Base-by-base conservation (phyloP, 2,888 invertebrate genomes). In the Limulus polyphemus region DNA sequence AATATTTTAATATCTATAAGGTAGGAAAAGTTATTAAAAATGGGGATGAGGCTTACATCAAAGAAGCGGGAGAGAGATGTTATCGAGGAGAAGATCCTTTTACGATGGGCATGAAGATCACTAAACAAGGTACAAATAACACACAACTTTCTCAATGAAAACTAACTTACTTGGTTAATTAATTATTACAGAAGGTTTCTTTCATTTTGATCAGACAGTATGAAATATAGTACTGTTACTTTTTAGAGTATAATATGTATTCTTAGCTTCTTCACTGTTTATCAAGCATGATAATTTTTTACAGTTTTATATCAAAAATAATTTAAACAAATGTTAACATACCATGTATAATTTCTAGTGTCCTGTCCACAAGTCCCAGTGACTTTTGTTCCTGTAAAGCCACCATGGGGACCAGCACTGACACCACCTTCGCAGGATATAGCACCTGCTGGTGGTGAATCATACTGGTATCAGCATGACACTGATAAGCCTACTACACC, bases 1-100 rank as follows among this genome's bases (percentile, higher is more conserved):
- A 47, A 57, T 55, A 14, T 62, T 52, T 47, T 65, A 11, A 32
- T 32, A 16, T 49, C 54, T 54, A 55, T 46, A 58, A 72, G 72
- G 68, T 70, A 12, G 72, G 72, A 16, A 82, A 82, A 59, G 77
- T 81, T 13, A 59, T 67, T 10, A 78, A 80, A 17, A 80, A 81
- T 50, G 79, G 80, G 52, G 81, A 83, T 69, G 82, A 82, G 69
- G 82, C 84, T 67, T 82, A 80, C 71, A 84, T 84, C 62, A 83
- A 81, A 71, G 84, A 84, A 76, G 84, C 84, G 46, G 84, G 84
- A 0, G 82, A 82, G 70, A 81, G 82, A 70, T 84, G 84, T 70
- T 80, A 81, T 68, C 76, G 83, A 65, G 78, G 80, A 65, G 79
- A 83, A 48, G 80, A 83, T 73, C 83, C 83, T 1, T 75, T 79